phyloP scores from a whole-genome alignment of 30 jellyfish, hydroid and myxozoan species.

The Hydractinia echinata region DNA sequence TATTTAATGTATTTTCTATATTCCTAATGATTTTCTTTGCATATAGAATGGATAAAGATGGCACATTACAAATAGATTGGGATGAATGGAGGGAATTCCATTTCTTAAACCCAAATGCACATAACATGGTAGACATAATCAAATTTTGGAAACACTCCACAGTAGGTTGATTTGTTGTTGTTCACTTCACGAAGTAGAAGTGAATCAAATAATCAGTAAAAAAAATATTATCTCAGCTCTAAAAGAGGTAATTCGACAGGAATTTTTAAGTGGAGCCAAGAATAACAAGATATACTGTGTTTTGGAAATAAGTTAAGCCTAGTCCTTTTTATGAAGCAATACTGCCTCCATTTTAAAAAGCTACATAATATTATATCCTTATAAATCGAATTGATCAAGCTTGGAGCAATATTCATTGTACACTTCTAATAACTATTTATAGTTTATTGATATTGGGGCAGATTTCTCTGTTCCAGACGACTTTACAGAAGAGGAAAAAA shows the following conservation, averaged over 20 bases:
- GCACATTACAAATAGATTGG: constrained; percentile 97
- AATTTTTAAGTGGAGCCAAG: too few relatives aligned
- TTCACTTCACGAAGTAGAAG: too few relatives aligned
- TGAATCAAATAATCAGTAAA: too few relatives aligned
- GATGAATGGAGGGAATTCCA: constrained; percentile 96
- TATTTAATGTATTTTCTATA: background rate
- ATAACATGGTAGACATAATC: constrained; percentile 73
- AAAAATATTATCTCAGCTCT: too few relatives aligned
- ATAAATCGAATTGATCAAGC: too few relatives aligned
- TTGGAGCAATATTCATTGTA: too few relatives aligned
- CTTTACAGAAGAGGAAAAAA: constrained; percentile 91
- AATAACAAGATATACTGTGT: too few relatives aligned
- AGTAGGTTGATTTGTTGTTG: constrained; percentile 38
- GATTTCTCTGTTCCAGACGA: constrained; percentile 92
- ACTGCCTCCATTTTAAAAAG: too few relatives aligned
- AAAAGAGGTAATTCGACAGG: too few relatives aligned
- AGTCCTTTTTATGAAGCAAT: too few relatives aligned
- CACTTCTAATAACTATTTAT: background rate
- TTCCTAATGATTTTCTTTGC: background rate
- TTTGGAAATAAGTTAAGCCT: too few relatives aligned
- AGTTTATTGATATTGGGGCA: constrained; percentile 94
- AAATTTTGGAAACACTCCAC: constrained; percentile 96
- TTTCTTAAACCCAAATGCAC: constrained; percentile 88
- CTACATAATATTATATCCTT: too few relatives aligned
- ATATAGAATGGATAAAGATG: constrained; percentile 89